phyloP scores from a whole-genome alignment of 2,888 invertebrate species.

The Hirtodrosophila cameraria region DNA sequence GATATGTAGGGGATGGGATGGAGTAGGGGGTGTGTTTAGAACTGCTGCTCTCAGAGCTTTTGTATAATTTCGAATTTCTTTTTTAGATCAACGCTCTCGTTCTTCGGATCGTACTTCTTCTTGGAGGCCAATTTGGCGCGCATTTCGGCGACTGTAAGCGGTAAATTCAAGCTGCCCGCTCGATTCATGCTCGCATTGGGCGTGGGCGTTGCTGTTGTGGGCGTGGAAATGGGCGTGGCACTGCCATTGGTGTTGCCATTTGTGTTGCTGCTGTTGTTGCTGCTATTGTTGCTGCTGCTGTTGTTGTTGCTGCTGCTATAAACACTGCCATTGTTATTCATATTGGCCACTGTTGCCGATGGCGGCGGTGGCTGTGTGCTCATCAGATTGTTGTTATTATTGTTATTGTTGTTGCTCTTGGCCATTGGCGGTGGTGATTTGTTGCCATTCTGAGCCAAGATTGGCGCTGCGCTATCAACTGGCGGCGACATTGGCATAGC shows the following conservation, averaged over 20 bases:
- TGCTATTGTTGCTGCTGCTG: slow-evolving; percentile 24
- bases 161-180: slow-evolving; percentile 88
- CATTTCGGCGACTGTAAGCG: slow-evolving; percentile 96
- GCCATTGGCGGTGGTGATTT: slow-evolving; percentile 45
- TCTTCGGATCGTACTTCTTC: slow-evolving; percentile 95
- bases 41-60: slow-evolving; percentile 88
- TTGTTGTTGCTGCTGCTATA: slow-evolving; percentile 39
- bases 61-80: slow-evolving; percentile 97
- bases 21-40: slow-evolving; percentile 1
- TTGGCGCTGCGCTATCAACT: slow-evolving; percentile 20
- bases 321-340: slow-evolving; percentile 62
- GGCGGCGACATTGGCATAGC: slow-evolving; percentile 36
- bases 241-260: slow-evolving; percentile 37
- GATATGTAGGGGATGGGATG: not conserved
- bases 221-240: slow-evolving; percentile 44
- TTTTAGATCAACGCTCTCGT: slow-evolving; percentile 94
- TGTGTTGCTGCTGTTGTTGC: slow-evolving; percentile 24
- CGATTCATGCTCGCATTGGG: slow-evolving; percentile 52
- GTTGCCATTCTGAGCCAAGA: slow-evolving; percentile 50
- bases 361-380: too few species aligned
- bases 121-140: slow-evolving; percentile 92
- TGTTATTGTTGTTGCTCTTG: slow-evolving; percentile 22
- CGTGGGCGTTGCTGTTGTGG: slow-evolving; percentile 32
- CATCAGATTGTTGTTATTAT: slow-evolving; percentile 2
- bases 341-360: slow-evolving; percentile 47